Percentiles rank a stretch among this genome's conserved stretches.
Conservation (phyloP, 2,888 invertebrate species). For the Amiota mariae region DNA sequence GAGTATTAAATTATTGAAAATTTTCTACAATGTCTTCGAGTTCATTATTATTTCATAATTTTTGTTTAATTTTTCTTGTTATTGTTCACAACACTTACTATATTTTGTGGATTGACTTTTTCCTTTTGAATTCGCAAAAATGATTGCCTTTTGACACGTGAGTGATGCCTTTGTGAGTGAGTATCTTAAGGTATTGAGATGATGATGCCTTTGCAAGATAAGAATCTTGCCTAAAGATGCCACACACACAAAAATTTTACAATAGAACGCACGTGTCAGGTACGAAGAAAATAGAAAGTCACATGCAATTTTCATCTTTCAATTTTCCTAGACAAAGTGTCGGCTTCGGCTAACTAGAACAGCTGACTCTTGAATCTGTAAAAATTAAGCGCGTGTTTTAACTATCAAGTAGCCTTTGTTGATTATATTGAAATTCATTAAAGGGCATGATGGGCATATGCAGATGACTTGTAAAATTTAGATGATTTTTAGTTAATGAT, state of each 20-base stretch:
- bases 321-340: background rate
- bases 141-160: conserved; percentile 7
- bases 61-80: conserved; percentile 11
- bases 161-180: conserved; percentile 5
- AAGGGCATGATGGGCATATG: background rate
- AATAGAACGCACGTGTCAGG: conserved; percentile 8
- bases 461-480: conserved; percentile 10
- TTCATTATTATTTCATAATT: conserved; percentile 22
- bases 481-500: too few relatives aligned
- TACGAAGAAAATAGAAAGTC: background rate
- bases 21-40: conserved; percentile 13
- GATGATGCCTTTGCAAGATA: background rate
- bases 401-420: background rate
- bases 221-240: background rate
- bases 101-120: background rate
- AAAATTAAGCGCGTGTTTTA: background rate
- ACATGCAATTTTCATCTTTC: background rate
- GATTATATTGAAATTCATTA: background rate
- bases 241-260: background rate
- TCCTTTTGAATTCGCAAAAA: background rate
- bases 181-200: background rate
- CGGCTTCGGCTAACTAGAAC: background rate
- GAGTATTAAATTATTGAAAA: background rate
- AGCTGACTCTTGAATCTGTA: background rate
- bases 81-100: too few relatives aligned